These are phyloP conservation scores for Diprion similis DNA, from an alignment of 1,140 invertebrate genomes.

Conservation along the genomic window DNA sequence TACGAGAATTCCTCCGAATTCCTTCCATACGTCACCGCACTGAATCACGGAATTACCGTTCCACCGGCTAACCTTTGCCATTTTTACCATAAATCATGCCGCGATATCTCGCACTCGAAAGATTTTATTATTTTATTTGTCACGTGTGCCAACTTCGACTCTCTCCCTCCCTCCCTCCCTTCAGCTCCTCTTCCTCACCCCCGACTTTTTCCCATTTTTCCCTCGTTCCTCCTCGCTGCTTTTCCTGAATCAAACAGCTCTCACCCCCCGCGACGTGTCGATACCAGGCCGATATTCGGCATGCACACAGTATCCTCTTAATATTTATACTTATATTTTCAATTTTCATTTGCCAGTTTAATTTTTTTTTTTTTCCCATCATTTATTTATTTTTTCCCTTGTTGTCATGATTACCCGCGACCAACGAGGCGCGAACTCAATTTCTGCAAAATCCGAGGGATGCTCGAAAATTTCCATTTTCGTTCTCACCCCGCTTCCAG, in stretches of 20 bases:
- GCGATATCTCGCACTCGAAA: constrained; percentile 45
- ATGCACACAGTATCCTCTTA: no score
- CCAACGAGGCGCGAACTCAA: no score
- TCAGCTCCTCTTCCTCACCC: neutral
- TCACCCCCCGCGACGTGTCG: neutral
- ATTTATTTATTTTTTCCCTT: no score
- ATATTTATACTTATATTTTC: no score
- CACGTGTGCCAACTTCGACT: constrained; percentile 17
- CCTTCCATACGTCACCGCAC: constrained; percentile 21
- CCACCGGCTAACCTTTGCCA: constrained; percentile 49
- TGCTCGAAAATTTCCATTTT: no score
- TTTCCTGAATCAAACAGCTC: no score
- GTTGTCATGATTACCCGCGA: no score
- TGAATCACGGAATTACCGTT: constrained; percentile 48
- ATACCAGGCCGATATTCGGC: neutral
- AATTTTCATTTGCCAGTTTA: no score
- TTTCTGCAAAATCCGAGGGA: no score
- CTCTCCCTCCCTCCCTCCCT: neutral
- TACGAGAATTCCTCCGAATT: neutral
- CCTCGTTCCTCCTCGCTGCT: constrained; percentile 1
- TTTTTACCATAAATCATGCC: constrained; percentile 52
- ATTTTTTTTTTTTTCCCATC: no score
- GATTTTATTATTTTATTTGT: constrained; percentile 52
- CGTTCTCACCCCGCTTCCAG: no score
- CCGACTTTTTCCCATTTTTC: neutral